These are phyloP conservation scores for Heptranchias perlo DNA, from an alignment of 2,113 vertebrate species.

Conservation along the genomic window DNA sequence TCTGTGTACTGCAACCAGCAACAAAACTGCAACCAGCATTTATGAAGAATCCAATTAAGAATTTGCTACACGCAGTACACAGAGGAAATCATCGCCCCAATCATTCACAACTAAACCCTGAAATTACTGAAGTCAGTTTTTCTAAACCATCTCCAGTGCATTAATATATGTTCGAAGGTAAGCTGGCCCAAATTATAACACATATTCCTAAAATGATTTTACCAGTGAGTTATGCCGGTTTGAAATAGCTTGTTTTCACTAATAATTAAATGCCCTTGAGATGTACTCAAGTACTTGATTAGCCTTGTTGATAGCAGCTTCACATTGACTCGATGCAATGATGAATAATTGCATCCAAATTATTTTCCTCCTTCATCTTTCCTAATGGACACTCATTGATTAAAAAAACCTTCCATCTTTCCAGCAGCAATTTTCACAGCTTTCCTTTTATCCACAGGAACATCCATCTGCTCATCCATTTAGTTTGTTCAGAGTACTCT, in stretches of 20 bases:
- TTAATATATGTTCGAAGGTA: not conserved
- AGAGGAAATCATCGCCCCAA: not conserved
- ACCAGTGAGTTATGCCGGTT: too few species aligned
- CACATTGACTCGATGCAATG: not conserved
- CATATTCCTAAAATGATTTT: not conserved
- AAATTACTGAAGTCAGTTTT: not conserved
- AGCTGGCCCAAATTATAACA: not conserved
- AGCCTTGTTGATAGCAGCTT: not conserved
- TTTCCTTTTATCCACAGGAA: not conserved
- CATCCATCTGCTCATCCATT: not conserved
- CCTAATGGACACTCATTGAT: not conserved
- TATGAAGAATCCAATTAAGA: not conserved
- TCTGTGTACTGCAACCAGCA: not conserved
- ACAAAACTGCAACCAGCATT: not conserved
- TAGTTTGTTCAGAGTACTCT: not conserved
- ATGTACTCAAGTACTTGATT: slow-evolving; percentile 18
- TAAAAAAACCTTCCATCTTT: not conserved
- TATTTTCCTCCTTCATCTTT: slow-evolving; percentile 20
- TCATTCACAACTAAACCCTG: not conserved
- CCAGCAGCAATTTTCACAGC: not conserved
- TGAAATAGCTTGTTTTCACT: not conserved
- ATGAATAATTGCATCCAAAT: slow-evolving; percentile 24
- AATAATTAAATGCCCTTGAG: slow-evolving; percentile 14
- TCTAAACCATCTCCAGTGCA: not conserved
- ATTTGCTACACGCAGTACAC: not conserved